phyloP scores from a whole-genome alignment of 2,113 vertebrate genomes.

The Festucalex cinctus region DNA sequence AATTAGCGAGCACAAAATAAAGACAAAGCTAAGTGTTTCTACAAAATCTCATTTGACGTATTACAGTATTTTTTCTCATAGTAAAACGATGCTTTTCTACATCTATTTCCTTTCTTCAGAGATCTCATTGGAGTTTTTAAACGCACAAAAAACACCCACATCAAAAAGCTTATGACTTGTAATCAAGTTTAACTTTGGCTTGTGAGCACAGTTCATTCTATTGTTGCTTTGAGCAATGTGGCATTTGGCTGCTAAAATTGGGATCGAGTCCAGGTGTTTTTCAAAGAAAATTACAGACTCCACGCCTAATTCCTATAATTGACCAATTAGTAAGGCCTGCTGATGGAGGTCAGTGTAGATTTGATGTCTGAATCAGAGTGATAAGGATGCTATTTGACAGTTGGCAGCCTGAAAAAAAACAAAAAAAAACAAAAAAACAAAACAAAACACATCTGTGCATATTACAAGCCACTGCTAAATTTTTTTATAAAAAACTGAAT shows the following conservation, averaged over 20 bases:
- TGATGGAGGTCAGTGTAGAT: conserved; percentile 40
- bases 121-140: not conserved
- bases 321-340: conserved; percentile 54
- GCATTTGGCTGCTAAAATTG: conserved; percentile 28
- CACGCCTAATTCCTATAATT: conserved; percentile 55
- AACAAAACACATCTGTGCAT: no score
- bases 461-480: conserved; percentile 2
- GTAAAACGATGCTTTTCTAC: not conserved
- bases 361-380: conserved; percentile 32
- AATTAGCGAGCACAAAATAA: conserved; percentile 1
- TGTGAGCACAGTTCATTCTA: conserved; percentile 10
- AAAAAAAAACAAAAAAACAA: no score
- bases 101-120: conserved; percentile 3
- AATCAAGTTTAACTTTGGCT: not conserved
- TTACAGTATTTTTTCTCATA: not conserved
- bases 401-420: conserved; percentile 9
- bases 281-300: conserved; percentile 8
- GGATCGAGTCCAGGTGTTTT: conserved; percentile 50
- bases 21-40: not conserved
- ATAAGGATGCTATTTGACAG: conserved; percentile 32
- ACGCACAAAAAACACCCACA: conserved; percentile 3
- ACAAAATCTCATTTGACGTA: not conserved
- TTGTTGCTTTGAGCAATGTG: conserved; percentile 25
- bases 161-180: not conserved
- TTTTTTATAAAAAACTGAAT: not conserved